Base-by-base conservation (phyloP, 1,140 invertebrate species). In the Coenobita brevimanus region DNA sequence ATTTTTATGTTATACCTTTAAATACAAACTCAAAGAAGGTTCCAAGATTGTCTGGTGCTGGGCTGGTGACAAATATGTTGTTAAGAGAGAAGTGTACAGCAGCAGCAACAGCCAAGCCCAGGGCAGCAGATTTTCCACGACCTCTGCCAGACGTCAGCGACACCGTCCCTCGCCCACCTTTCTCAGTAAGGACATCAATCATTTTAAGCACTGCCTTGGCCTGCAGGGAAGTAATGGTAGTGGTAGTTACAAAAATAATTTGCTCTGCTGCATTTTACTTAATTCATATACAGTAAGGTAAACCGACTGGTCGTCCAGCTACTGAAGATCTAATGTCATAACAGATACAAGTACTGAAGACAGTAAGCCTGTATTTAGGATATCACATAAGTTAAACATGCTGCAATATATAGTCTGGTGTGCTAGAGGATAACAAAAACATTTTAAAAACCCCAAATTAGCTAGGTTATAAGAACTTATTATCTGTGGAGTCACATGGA, bases 21-120 rank as follows among this genome's bases (percentile, higher is more conserved):
- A 99, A 96, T 24, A 99, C 94, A 93, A 99, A 99, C 92, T 99
- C 97, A 93, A 99, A 99, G 1, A 99, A 93, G 0, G 98, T 99
- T 87, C 97, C 98, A 91, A 99, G 95, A 94, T 99, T 99, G 92
- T 99, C 98, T 2, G 98, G 98, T 92, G 97, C 97, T 0, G 99
- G 99, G 90, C 98, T 98, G 0, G 99, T 99, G 21, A 99, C 97
- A 93, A 98, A 99, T 71, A 99, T 97, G 92, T 99, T 99, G n/a
- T 98, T 98, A 93, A 99, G 99, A 30, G 97, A 97, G 92, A 96
- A 96, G 1, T 96, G 95, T 75, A 98, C 93, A 21, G 96, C 96
- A 0, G 95, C 96, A 24, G 97, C 96, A 41, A 99, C 96, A 1
- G 98, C 95, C 71, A 99, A 93, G 10, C 99, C 99, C 27, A 99